Evolutionary conservation across 2,797 vertebrate species (phyloP), one percentile per base, ranked within the genome.

Genomic region (Pipistrellus pipistrellus): DNA sequence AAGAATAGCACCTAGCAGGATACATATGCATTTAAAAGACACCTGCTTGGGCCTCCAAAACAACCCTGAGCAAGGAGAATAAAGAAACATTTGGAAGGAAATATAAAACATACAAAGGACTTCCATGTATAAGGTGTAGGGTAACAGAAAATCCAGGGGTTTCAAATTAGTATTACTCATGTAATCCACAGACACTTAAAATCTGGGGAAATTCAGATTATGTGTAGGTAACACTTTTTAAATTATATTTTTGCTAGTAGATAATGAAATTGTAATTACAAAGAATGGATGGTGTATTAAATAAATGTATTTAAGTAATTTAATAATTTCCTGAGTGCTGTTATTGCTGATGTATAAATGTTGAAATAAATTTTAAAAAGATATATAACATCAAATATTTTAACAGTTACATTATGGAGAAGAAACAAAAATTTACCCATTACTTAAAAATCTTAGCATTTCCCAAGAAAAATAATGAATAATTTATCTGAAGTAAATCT

Each of bases 401-500:
- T 23, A 10, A 71, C 86, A 96, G n/a, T 87, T 64, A 71, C 21
- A 38, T 92, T 92, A 87, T 76, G 17, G 73, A 93, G 41, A 86
- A 93, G 20, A 88, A 90, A 46, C 30, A 51, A 93, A 93, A 93
- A 51, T 18, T 23, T 90, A 53, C 8, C n/a, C 73, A 89, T 87
- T 77, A 62, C 21, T 92, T 93, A 55, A 84, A 93, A 95, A 57
- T 91, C 46, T 80, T 88, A 71, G 32, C 15, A 38, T 62, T 73
- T 66, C 44, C 53, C 30, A 76, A 27, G 53, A 75, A 80, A 90
- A 92, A 62, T 48, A 57, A 96, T 90, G 55, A 94, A 95, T 93
- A 92, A 96, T 96, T 81, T 92, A 92, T 93, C 41, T 90, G 51
- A 48, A 88, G 25, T 73, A 85, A 95, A 90, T 88, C 12, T 59